A percentile compares a stretch with the other conserved stretches of the same genome.
These are phyloP conservation scores for Stichopus horrens DNA, from an alignment of 53 echinoderm and acorn worm genomes.

Conservation along the genomic window DNA sequence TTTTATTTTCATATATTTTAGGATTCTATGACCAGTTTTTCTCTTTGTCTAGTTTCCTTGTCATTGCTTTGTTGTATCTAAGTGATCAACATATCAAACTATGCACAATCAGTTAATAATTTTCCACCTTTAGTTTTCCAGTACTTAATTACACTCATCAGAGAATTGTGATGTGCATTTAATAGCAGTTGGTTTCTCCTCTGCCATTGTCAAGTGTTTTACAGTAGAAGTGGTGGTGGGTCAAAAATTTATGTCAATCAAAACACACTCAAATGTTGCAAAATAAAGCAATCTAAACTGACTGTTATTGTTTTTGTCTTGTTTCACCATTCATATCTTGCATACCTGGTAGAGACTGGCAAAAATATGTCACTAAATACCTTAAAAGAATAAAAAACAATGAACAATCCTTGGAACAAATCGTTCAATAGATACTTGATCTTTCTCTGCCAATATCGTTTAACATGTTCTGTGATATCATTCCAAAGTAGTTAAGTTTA, in stretches of 20 bases:
- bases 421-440: too few relatives aligned
- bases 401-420: too few relatives aligned
- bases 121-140: background rate
- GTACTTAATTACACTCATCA: background rate
- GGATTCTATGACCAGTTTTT: background rate
- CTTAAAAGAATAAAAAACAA: too few relatives aligned
- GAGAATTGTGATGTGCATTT: background rate
- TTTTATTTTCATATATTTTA: background rate
- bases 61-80: background rate
- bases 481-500: too few relatives aligned
- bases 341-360: too few relatives aligned
- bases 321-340: too few relatives aligned
- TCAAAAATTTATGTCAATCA: background rate
- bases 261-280: background rate
- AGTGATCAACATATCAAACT: background rate
- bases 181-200: background rate
- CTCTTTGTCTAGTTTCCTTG: background rate
- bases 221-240: background rate
- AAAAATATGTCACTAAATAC: too few relatives aligned
- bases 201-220: background rate
- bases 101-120: background rate
- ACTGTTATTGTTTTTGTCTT: background rate
- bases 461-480: too few relatives aligned
- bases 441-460: too few relatives aligned
- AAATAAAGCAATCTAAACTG: background rate